Evolutionary conservation across 1,140 invertebrate genomes (phyloP).

Genomic region (Zaprionus kolodkinae): DNA sequence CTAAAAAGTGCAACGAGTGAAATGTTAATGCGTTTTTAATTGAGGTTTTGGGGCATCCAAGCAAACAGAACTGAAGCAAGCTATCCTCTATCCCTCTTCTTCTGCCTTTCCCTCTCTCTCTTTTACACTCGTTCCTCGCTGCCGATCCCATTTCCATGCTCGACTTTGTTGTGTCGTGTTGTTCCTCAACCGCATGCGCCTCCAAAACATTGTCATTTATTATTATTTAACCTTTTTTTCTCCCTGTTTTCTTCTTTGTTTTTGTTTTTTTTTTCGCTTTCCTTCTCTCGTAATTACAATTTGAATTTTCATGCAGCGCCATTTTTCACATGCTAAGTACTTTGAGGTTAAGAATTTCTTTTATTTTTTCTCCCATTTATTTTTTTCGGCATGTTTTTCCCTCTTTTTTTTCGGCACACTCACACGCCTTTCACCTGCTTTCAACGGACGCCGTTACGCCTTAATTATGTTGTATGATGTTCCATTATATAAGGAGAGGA

Average conservation of each 20-base stretch:
- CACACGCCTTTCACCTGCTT: conserved; percentile 78
- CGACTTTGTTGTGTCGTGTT: neutral
- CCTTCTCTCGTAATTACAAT: conserved; percentile 72
- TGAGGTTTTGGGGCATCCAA: conserved; percentile 78
- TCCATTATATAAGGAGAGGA: conserved; percentile 62
- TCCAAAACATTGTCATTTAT: conserved; percentile 77
- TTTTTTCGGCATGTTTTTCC: conserved; percentile 34
- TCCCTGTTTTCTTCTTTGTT: neutral
- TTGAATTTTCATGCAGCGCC: conserved; percentile 72
- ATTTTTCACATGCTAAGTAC: conserved; percentile 53
- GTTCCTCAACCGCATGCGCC: conserved; percentile 46
- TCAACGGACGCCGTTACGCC: conserved; percentile 64
- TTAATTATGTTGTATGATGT: conserved; percentile 78
- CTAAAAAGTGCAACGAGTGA: conserved; percentile 73
- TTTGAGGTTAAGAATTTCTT: conserved; percentile 43
- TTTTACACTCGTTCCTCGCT: neutral
- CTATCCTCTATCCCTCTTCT: conserved; percentile 25
- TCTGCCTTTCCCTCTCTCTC: neutral
- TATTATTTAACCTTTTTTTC: conserved; percentile 67
- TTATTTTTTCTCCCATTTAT: conserved; percentile 17
- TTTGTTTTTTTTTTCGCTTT: conserved; percentile 23
- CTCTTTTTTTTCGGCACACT: conserved; percentile 69
- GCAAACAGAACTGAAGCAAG: conserved; percentile 47
- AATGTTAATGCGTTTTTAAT: conserved; percentile 84
- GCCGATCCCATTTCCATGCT: neutral